Conservation (phyloP, 2,797 vertebrate genomes). For the Cossypha niveicapilla region DNA sequence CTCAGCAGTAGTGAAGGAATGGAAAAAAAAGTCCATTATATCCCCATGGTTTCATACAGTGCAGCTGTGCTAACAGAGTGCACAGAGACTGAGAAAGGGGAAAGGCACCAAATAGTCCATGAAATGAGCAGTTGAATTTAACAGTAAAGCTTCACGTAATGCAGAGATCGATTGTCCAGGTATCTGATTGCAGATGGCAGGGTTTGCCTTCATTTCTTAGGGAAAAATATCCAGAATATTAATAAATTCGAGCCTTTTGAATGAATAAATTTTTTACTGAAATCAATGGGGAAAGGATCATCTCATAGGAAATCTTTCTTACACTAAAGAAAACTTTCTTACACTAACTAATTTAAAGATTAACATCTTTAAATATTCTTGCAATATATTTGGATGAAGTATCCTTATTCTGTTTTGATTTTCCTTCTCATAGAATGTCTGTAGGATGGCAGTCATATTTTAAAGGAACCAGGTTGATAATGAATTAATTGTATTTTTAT, state of each 20-base stretch:
- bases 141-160: background rate
- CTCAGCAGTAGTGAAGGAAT: conserved; percentile 9
- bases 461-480: background rate
- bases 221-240: background rate
- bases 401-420: background rate
- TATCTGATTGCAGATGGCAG: background rate
- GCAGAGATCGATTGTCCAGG: background rate
- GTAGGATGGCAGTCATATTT: background rate
- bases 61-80: conserved; percentile 30
- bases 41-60: background rate
- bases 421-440: background rate
- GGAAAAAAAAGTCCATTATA: background rate
- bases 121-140: background rate
- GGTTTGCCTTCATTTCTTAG: background rate
- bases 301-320: background rate
- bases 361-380: background rate
- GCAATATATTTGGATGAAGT: background rate
- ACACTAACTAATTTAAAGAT: background rate
- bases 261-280: background rate
- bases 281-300: background rate
- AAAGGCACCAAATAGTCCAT: background rate
- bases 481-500: background rate
- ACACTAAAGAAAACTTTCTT: background rate
- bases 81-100: background rate
- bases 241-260: background rate